Evolutionary conservation across 2,113 vertebrate species (phyloP).

Genomic region (Polyodon spathula): DNA sequence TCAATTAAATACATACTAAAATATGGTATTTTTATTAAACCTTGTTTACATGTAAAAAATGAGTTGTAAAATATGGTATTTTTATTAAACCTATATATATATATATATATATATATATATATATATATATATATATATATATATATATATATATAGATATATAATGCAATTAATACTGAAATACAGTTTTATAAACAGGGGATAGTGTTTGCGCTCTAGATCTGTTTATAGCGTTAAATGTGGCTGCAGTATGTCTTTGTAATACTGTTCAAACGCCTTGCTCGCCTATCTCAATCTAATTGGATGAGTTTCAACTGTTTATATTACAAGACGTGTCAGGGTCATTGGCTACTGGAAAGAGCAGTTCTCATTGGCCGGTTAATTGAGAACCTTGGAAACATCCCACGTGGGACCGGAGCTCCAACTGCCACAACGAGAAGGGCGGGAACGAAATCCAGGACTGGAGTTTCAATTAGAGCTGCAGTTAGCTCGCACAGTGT

Average conservation of each 20-base stretch:
- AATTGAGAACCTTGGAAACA: conserved; percentile 48
- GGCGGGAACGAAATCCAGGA: conserved; percentile 17
- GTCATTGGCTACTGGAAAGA: conserved; percentile 46
- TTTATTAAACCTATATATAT: too few relatives aligned
- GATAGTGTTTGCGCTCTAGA: conserved; percentile 10
- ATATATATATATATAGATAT: too few relatives aligned
- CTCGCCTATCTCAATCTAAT: conserved; percentile 34
- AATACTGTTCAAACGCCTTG: conserved; percentile 38
- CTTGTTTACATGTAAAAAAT: too few relatives aligned
- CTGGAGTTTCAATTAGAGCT: conserved; percentile 9
- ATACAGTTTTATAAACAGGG: neutral
- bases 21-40: too few relatives aligned
- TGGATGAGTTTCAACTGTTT: conserved; percentile 51
- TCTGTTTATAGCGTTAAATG: neutral
- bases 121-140: too few relatives aligned
- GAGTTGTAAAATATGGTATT: too few relatives aligned
- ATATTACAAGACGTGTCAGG: conserved; percentile 43
- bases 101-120: too few relatives aligned
- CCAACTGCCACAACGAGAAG: too few relatives aligned
- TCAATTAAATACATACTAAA: too few relatives aligned
- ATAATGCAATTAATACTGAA: too few relatives aligned
- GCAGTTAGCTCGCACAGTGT: too few relatives aligned
- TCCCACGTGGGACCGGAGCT: conserved; percentile 46
- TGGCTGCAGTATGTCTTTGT: conserved; percentile 11
- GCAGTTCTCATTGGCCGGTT: conserved; percentile 50